Base-by-base conservation (phyloP, 1,140 invertebrate genomes). In the Leptinotarsa undecemlineata region DNA sequence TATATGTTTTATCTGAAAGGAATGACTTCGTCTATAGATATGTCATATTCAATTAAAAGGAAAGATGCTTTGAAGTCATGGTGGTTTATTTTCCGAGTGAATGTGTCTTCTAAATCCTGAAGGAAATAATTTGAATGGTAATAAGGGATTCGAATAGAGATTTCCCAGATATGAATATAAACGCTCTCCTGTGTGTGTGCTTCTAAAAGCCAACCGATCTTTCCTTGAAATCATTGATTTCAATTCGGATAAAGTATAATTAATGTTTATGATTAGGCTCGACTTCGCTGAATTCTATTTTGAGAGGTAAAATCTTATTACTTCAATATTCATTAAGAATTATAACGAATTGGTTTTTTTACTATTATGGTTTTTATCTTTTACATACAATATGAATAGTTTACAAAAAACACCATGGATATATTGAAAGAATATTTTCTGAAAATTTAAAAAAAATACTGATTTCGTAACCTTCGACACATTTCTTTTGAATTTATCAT, bases 1-100 rank as follows among this genome's bases (percentile, higher is more conserved):
- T 69, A 69, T 42, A n/a, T 42, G 68, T 69, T 69, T 69, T 69
- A 69, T 69, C 68, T 51, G 68, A 69, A 69, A 48, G 68, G 42
- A 69, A 69, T 19, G 68, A 23, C 68, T 69, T 23, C 68, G 68
- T 69, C 68, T 69, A 69, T 69, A 68, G 72, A 74, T 74, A 74
- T 68, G 74, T 67, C 68, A 75, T 75, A 75, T 75, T 75, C 74
- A 75, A 75, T 75, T 74, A 71, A 71, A 75, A 75, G 63, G 74
- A 75, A 75, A 71, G 69, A 71, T 64, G 69, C 74, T 75, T 75
- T 75, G 74, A 75, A 75, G 74, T 69, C 48, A 69, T 69, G 68
- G 68, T 69, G 68, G 74, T 67, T 75, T 75, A 75, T 75, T 75
- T 75, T 71, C 69, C 74, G 74, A 75, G 67, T 71, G 74, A 71